A percentile compares a stretch with the other conserved stretches of the same genome.
Conservation (phyloP, 2,113 vertebrate species). For the Tichodroma muraria region DNA sequence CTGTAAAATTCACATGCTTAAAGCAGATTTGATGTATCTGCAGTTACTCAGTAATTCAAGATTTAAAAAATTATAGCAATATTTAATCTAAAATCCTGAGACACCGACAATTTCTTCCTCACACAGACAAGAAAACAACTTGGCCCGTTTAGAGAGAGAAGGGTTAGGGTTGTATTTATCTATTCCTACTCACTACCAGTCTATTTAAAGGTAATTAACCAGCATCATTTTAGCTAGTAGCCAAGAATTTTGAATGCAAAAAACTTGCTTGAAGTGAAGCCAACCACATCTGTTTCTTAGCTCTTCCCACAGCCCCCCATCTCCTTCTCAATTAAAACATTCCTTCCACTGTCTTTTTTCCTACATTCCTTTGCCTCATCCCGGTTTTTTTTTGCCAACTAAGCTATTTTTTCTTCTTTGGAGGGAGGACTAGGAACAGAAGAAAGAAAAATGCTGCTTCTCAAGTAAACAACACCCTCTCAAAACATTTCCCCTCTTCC, state of each 20-base stretch:
- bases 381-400: neutral
- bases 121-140: neutral
- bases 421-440: neutral
- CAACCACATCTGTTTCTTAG: slow-evolving; percentile 46
- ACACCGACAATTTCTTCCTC: neutral
- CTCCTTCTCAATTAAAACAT: slow-evolving; percentile 35
- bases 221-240: neutral
- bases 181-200: neutral
- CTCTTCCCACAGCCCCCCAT: neutral
- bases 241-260: neutral
- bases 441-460: neutral
- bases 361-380: neutral
- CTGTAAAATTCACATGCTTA: neutral
- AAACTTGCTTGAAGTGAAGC: slow-evolving; percentile 27
- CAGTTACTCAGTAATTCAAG: neutral
- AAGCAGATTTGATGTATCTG: neutral
- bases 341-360: slow-evolving; percentile 34
- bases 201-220: slow-evolving; percentile 42
- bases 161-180: neutral
- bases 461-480: neutral
- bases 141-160: neutral
- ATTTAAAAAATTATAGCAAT: neutral
- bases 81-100: neutral
- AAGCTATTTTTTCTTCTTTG: neutral
- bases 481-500: neutral